Evolutionary conservation across 2,113 vertebrate genomes (phyloP).

Genomic region (Brachyhypopomus occidentalis): DNA sequence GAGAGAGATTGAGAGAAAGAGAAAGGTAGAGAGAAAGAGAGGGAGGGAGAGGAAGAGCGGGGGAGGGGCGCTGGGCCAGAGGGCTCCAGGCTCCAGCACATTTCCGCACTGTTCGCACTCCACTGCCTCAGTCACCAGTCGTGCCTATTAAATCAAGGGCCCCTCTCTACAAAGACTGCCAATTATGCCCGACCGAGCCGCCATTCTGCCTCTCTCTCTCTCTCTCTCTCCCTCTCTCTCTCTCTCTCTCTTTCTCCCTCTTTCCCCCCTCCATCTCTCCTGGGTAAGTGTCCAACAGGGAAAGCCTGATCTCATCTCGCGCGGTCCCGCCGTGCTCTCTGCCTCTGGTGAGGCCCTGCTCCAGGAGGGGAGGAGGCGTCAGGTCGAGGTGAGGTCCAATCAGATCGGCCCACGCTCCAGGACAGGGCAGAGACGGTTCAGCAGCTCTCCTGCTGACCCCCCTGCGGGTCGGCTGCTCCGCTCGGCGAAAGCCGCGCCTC

Average conservation of each 20-base stretch:
- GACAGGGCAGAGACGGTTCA: neutral
- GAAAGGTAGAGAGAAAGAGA: slow-evolving; percentile 58
- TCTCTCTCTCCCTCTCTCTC: slow-evolving; percentile 51
- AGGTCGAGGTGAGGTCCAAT: slow-evolving; percentile 47
- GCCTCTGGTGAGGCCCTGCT: slow-evolving; percentile 67
- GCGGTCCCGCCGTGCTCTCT: slow-evolving; percentile 61
- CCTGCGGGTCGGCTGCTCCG: too few species aligned
- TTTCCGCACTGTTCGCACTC: slow-evolving; percentile 78
- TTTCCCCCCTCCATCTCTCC: slow-evolving; percentile 50
- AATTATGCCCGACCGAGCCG: slow-evolving; percentile 68
- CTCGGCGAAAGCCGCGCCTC: too few species aligned
- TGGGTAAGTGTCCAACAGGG: slow-evolving; percentile 65
- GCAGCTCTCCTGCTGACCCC: neutral
- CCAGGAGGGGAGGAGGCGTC: slow-evolving; percentile 48
- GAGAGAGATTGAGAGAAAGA: slow-evolving; percentile 64
- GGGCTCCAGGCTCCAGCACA: slow-evolving; percentile 64
- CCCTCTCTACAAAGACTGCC: slow-evolving; percentile 73
- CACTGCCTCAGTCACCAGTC: slow-evolving; percentile 68
- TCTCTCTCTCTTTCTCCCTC: slow-evolving; percentile 63
- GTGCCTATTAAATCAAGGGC: slow-evolving; percentile 75
- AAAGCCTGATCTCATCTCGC: slow-evolving; percentile 64
- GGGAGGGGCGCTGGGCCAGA: slow-evolving; percentile 63
- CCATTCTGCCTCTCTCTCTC: slow-evolving; percentile 64
- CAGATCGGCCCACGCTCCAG: slow-evolving; percentile 19
- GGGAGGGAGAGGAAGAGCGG: slow-evolving; percentile 58